Base-by-base conservation (phyloP, 1,140 invertebrate genomes). In the Oncopeltus fasciatus region DNA sequence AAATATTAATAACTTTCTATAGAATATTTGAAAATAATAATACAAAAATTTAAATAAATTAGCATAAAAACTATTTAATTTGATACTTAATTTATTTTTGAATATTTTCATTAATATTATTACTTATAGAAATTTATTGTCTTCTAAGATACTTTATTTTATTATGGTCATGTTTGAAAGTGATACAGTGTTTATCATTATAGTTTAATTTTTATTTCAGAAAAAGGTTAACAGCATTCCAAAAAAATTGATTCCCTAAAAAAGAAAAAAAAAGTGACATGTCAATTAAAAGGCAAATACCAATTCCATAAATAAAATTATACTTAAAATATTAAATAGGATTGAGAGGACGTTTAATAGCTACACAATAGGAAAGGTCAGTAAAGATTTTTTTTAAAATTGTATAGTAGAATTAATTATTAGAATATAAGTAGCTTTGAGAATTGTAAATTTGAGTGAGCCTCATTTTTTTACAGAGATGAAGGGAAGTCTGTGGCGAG, bases 401-500 rank as follows among this genome's bases (percentile, higher is more conserved):
- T 21, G 21, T 20, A 9, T 49, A 49, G n/a, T 24, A 20, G 1
- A 49, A 20, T 11, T 20, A 2, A 49, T 1, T 49, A 11, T 49
- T n/a, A 20, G 18, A 20, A 49, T 49, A 51, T 21, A 44, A n/a
- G 16, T 44, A n/a, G 14, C 20, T 4, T n/a, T 2, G 4, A 4
- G 2, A 20, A 46, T 20, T 46, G 18, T 12, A 20, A 46, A 46
- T 46, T 18, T 2, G 2, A 46, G 3, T n/a, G 18, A 20, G 1
- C 21, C 21, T 1, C 21, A 20, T 63, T 26, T 33, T 18, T 33
- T 57, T 33, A 4, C 18, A 57, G 56, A 3, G 21, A 64, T 65
- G 62, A 62, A 64, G 24, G 51, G 61, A 18, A 47, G 61, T 24
- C 43, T 28, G 59, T 57, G 76, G 57, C 69, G 71, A 46, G 80